Conservation (phyloP, 2,113 vertebrate genomes). For the Meriones unguiculatus region DNA sequence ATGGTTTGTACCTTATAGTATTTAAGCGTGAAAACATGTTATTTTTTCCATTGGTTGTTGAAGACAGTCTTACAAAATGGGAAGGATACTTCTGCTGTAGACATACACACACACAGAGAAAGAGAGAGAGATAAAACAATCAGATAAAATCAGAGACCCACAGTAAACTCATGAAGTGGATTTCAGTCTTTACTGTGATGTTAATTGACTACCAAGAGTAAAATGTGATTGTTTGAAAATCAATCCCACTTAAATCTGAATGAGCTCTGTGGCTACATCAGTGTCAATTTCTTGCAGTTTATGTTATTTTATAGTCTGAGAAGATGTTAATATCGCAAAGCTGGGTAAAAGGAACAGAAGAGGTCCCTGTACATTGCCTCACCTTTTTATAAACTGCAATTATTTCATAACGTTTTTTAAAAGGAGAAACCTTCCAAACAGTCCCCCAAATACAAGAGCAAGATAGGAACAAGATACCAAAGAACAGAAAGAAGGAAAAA, state of each 20-base stretch:
- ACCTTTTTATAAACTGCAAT: neutral
- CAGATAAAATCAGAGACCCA: neutral
- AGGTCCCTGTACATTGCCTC: neutral
- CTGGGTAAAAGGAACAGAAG: neutral
- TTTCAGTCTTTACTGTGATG: slow-evolving; percentile 4
- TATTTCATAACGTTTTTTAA: slow-evolving; percentile 1
- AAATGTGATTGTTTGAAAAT: neutral
- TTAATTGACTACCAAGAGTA: neutral
- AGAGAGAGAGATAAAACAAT: too few relatives aligned
- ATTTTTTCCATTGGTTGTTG: neutral
- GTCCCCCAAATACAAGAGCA: neutral
- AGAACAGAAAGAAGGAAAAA: neutral
- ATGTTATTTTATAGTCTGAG: neutral
- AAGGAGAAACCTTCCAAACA: slow-evolving; percentile 4
- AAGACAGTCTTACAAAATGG: neutral
- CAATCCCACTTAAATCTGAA: neutral
- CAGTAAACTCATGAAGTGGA: neutral
- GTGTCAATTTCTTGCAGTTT: neutral
- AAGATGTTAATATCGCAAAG: neutral
- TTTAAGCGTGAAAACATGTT: neutral
- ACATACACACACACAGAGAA: neutral
- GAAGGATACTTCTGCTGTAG: neutral
- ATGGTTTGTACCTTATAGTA: neutral
- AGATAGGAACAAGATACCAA: neutral
- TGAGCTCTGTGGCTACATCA: neutral